phyloP scores from a whole-genome alignment of 2,797 vertebrate species.

The Molossus molossus region DNA sequence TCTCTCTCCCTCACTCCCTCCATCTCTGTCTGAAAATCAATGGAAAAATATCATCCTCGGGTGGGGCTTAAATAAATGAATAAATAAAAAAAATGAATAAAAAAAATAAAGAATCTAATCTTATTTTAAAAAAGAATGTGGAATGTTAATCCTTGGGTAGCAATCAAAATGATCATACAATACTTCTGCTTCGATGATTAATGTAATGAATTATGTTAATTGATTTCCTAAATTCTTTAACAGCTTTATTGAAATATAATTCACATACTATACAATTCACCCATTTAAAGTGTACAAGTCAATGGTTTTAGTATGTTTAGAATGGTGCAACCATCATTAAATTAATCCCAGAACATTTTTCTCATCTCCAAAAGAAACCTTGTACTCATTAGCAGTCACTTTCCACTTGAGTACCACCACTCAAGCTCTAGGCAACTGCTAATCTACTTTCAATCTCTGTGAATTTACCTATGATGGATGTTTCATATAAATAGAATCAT shows the following conservation, averaged over 20 bases:
- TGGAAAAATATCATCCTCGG: too few relatives aligned
- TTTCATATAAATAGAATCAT: neutral
- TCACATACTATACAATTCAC: neutral
- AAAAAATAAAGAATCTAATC: too few relatives aligned
- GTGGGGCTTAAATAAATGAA: too few relatives aligned
- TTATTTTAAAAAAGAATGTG: neutral
- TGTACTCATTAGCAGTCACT: neutral
- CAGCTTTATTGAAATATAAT: neutral
- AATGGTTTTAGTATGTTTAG: neutral
- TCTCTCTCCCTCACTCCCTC: too few relatives aligned
- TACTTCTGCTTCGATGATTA: conserved; percentile 22
- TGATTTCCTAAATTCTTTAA: conserved; percentile 24
- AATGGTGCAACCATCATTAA: neutral
- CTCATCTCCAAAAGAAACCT: neutral
- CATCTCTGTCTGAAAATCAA: too few relatives aligned
- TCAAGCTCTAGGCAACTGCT: neutral
- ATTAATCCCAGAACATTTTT: conserved; percentile 44
- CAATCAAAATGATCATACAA: neutral
- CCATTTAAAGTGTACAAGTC: neutral
- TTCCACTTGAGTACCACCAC: too few relatives aligned
- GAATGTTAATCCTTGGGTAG: conserved; percentile 22
- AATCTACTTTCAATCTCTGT: neutral
- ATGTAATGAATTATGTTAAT: neutral
- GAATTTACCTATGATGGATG: neutral
- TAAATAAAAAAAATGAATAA: too few relatives aligned